Conservation (phyloP, 2,888 invertebrate species). For the Herminia tarsipennalis region DNA sequence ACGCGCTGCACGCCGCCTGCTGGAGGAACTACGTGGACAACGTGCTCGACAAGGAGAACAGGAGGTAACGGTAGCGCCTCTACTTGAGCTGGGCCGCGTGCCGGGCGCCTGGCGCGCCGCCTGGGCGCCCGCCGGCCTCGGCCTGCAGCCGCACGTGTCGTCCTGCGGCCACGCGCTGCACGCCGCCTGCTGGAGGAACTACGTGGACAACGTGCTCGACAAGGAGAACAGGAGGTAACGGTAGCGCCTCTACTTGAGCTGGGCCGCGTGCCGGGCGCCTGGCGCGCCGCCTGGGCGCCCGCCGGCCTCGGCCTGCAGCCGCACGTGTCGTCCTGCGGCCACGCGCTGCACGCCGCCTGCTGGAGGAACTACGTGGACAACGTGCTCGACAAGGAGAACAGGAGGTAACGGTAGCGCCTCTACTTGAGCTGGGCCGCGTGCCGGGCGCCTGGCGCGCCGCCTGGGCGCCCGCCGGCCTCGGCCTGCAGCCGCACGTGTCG, state of each 20-base stretch:
- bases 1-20: slow-evolving; percentile 98
- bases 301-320: slow-evolving; percentile 89
- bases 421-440: too few relatives aligned
- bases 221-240: slow-evolving; percentile 91
- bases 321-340: slow-evolving; percentile 97
- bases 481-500: slow-evolving; percentile 93
- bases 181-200: slow-evolving; percentile 96
- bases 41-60: slow-evolving; percentile 94
- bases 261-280: slow-evolving; percentile 83
- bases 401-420: slow-evolving; percentile 84
- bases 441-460: slow-evolving; percentile 79
- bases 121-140: slow-evolving; percentile 78
- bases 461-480: slow-evolving; percentile 77
- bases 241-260: too few relatives aligned
- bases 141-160: slow-evolving; percentile 93
- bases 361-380: slow-evolving; percentile 97
- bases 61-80: slow-evolving; percentile 85
- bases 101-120: slow-evolving; percentile 79
- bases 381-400: slow-evolving; percentile 94
- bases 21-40: slow-evolving; percentile 97
- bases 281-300: slow-evolving; percentile 32
- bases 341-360: slow-evolving; percentile 98
- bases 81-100: slow-evolving; percentile 46
- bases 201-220: slow-evolving; percentile 94
- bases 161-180: slow-evolving; percentile 99